phyloP scores from a whole-genome alignment of 2,888 invertebrate genomes.

The Metalampra italica region DNA sequence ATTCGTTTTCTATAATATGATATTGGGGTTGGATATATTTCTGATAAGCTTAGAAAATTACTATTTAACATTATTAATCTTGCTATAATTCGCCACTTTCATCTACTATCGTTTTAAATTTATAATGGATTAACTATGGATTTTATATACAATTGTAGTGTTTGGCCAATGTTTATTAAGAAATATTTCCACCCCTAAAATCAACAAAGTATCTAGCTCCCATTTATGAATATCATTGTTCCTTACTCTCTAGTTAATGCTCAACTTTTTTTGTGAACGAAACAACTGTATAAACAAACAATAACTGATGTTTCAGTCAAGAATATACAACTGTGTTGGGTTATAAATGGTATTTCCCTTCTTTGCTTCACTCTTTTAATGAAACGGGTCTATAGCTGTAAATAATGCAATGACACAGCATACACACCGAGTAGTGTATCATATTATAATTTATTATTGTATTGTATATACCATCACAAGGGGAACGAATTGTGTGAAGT shows the following conservation, averaged over 20 bases:
- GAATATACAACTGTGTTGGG: too few relatives aligned
- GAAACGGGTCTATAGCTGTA: too few relatives aligned
- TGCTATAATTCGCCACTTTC: too few relatives aligned
- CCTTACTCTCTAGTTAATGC: background rate
- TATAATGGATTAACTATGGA: too few relatives aligned
- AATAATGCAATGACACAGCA: too few relatives aligned
- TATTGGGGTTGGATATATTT: background rate
- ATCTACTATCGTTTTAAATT: too few relatives aligned
- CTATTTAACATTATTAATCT: too few relatives aligned
- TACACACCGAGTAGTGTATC: background rate
- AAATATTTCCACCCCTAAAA: constrained; percentile 1
- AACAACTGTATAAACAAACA: background rate
- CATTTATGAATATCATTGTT: background rate
- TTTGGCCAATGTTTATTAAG: background rate
- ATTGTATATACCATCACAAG: background rate
- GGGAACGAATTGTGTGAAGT: background rate
- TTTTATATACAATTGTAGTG: too few relatives aligned
- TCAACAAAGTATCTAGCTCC: constrained; percentile 5
- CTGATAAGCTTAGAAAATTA: background rate
- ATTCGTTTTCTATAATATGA: background rate
- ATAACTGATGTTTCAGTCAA: background rate
- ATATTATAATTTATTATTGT: background rate
- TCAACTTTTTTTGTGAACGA: background rate
- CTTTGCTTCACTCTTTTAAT: too few relatives aligned
- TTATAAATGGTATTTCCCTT: too few relatives aligned